A percentile compares a stretch with the other conserved stretches of the same genome.
Evolutionary conservation across 1,140 invertebrate genomes (phyloP).

Genomic region (Chironomus tepperi): DNA sequence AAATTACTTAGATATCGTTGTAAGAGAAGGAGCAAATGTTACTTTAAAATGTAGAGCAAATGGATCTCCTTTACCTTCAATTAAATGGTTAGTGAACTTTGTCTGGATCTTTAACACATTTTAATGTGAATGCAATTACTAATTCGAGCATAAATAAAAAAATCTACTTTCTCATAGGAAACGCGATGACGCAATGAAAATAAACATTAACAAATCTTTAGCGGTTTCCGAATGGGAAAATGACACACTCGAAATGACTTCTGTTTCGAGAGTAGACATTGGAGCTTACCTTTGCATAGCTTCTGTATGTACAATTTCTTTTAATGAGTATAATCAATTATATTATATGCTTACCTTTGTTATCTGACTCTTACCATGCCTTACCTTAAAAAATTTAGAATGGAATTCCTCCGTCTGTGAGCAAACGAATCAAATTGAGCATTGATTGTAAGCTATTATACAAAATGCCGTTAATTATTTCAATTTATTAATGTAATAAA

Average conservation of each 20-base stretch:
- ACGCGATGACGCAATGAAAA: slow-evolving; percentile 11
- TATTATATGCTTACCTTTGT: neutral
- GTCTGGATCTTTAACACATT: neutral
- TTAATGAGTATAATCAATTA: neutral
- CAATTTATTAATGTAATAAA: neutral
- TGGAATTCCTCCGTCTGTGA: neutral
- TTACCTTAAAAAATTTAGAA: neutral
- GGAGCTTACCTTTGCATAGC: slow-evolving; percentile 84
- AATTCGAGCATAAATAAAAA: too few species aligned
- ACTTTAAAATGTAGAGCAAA: slow-evolving; percentile 71
- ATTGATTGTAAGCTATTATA: slow-evolving; percentile 77
- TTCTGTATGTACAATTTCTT: slow-evolving; percentile 29
- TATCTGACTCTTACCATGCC: neutral
- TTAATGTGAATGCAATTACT: neutral
- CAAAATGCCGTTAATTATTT: neutral
- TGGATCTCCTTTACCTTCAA: slow-evolving; percentile 70
- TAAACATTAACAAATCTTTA: slow-evolving; percentile 7
- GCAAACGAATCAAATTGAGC: slow-evolving; percentile 83
- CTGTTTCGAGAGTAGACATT: slow-evolving; percentile 82
- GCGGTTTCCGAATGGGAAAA: slow-evolving; percentile 75
- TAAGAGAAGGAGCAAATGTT: slow-evolving; percentile 75
- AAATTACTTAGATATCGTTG: slow-evolving; percentile 59
- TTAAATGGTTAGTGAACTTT: slow-evolving; percentile 53
- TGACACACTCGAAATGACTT: slow-evolving; percentile 69
- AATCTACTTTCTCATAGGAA: neutral